Evolutionary conservation across 2,113 vertebrate genomes (phyloP).

Genomic region (Nestor notabilis): DNA sequence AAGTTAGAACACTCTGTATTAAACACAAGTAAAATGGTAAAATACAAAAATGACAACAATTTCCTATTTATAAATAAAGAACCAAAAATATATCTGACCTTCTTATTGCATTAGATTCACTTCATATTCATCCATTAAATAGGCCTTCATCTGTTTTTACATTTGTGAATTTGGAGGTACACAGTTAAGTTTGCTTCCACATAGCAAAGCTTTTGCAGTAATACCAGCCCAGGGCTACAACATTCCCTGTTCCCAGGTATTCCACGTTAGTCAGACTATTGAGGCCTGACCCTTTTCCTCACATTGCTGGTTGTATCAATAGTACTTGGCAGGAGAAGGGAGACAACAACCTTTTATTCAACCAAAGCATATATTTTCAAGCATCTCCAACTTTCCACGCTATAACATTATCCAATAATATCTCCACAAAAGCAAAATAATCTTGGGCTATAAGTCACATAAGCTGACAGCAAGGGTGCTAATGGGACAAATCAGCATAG

Average conservation of each 20-base stretch:
- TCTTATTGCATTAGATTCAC: background rate
- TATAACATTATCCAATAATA: background rate
- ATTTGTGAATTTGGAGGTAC: background rate
- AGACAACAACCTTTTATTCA: background rate
- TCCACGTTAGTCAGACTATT: background rate
- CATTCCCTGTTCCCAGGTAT: accelerated
- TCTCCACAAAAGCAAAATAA: background rate
- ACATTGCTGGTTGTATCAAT: background rate
- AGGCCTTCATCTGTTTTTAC: background rate
- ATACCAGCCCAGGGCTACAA: background rate
- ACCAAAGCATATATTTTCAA: background rate
- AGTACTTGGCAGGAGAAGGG: background rate
- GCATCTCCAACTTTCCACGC: background rate
- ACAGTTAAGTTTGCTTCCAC: background rate
- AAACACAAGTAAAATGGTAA: background rate
- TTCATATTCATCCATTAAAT: background rate
- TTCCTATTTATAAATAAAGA: background rate
- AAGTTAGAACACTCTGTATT: background rate
- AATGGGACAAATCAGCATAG: background rate
- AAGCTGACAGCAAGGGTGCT: background rate
- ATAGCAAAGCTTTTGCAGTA: background rate
- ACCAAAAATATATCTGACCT: background rate
- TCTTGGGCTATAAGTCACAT: background rate
- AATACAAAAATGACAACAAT: background rate
- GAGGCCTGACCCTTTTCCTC: background rate